Evolutionary conservation across 2,113 vertebrate species (phyloP), one percentile per base, ranked within the genome.

Genomic region (Calidris pygmaea): DNA sequence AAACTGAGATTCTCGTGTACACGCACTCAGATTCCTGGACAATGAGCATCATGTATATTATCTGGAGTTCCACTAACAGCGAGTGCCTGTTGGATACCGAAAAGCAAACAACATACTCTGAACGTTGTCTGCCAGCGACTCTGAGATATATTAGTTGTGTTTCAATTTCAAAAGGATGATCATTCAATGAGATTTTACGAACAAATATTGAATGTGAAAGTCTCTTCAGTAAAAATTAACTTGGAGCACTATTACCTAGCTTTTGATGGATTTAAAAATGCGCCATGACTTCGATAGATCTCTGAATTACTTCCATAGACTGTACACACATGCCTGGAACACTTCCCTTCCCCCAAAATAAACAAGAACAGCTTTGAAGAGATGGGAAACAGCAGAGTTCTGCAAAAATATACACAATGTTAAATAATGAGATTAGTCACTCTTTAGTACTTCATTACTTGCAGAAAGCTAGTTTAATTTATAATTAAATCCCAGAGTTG

Each of bases 391-490:
- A 30, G 37, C 3, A 43, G 95, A 74, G 27, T 50, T 72, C 70
- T 96, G 87, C 3, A 70, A 95, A 92, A 96, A 86, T 30, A 87
- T 5, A 45, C 5, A 80, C 47, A 74, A 15, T 30, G 22, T 35
- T 45, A 87, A 85, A 92, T 74, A 95, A 17, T 18, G 30, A 83
- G 26, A 77, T 47, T 65, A 91, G 71, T 71, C 48, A 95, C 48
- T 92, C 71, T 67, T 85, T 77, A 87, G 35, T 87, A 50, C 39
- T 70, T 34, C 30, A 81, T 29, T 35, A 83, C 67, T 41, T 90
- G 58, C 34, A 92, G 66, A 91, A 86, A 90, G 79, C 47, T 58
- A 24, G 74, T 86, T 95, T 39, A 89, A 95, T 32, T 95, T 65
- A 32, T 35, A 72, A 88, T 76, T 74, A 87, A 72, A 63, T 59